A percentile compares a stretch with the other conserved stretches of the same genome.
Evolutionary conservation across 2,113 vertebrate species (phyloP).

Genomic region (Corythoichthys haematopterus): DNA sequence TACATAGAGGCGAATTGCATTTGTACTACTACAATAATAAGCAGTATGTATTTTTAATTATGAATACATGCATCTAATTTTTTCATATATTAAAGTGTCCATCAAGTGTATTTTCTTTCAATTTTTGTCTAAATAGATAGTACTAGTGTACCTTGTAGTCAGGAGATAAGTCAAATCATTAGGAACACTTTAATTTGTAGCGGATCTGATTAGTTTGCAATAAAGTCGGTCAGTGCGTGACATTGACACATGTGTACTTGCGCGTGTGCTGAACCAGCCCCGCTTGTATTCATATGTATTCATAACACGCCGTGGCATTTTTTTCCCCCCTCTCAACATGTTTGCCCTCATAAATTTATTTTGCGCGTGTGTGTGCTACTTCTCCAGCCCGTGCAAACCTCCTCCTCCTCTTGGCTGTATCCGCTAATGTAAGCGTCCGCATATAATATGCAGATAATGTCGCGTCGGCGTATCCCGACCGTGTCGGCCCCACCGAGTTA

Average conservation of each 20-base stretch:
- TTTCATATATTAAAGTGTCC: background rate
- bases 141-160: background rate
- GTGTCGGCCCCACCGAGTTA: conserved; percentile 51
- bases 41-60: background rate
- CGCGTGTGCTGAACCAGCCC: background rate
- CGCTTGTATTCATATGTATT: background rate
- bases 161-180: background rate
- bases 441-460: conserved; percentile 73
- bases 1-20: background rate
- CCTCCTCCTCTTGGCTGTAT: conserved; percentile 11
- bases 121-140: background rate
- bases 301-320: background rate
- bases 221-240: background rate
- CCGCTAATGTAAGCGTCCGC: conserved; percentile 50
- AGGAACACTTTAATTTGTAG: background rate
- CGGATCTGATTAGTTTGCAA: background rate
- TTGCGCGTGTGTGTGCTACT: conserved; percentile 2
- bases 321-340: background rate
- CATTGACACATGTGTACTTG: background rate
- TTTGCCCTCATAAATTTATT: conserved; percentile 11
- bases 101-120: background rate
- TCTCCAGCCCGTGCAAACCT: background rate
- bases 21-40: background rate
- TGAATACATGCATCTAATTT: background rate
- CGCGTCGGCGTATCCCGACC: conserved; percentile 50